Percentiles rank a stretch among this genome's conserved stretches.
phyloP scores from a whole-genome alignment of 2,113 vertebrate species.

The Bettongia penicillata region DNA sequence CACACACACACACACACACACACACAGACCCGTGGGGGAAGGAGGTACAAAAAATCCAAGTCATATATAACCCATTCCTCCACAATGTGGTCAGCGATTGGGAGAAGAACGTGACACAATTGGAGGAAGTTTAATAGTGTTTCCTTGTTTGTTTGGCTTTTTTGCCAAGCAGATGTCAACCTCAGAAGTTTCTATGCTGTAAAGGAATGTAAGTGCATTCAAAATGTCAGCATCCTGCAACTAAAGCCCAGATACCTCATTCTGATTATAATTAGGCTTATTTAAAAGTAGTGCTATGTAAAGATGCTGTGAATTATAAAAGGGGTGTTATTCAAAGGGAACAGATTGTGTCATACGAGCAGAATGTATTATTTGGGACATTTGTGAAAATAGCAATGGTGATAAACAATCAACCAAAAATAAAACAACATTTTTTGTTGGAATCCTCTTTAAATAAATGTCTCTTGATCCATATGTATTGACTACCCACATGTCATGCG shows the following conservation, averaged over 20 bases:
- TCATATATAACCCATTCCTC: background rate
- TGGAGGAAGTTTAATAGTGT: background rate
- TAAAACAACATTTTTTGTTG: background rate
- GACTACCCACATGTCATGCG: background rate
- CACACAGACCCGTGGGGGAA: too few species aligned
- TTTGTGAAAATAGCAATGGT: background rate
- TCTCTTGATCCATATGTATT: background rate
- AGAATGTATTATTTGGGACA: background rate
- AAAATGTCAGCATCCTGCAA: background rate
- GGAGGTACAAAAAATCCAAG: background rate
- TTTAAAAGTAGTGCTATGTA: background rate
- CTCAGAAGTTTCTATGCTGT: background rate
- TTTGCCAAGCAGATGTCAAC: background rate
- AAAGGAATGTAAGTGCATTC: background rate
- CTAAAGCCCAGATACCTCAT: background rate
- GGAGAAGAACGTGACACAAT: background rate
- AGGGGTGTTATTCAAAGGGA: background rate
- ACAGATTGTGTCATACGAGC: background rate
- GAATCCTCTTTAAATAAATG: background rate
- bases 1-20: too few species aligned
- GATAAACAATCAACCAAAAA: background rate
- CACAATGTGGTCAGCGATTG: background rate
- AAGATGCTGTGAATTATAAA: background rate
- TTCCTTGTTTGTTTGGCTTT: too few species aligned
- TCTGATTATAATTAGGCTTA: background rate